Evolutionary conservation across 2,888 invertebrate species (phyloP).

Genomic region (Nasonovia ribisnigri): DNA sequence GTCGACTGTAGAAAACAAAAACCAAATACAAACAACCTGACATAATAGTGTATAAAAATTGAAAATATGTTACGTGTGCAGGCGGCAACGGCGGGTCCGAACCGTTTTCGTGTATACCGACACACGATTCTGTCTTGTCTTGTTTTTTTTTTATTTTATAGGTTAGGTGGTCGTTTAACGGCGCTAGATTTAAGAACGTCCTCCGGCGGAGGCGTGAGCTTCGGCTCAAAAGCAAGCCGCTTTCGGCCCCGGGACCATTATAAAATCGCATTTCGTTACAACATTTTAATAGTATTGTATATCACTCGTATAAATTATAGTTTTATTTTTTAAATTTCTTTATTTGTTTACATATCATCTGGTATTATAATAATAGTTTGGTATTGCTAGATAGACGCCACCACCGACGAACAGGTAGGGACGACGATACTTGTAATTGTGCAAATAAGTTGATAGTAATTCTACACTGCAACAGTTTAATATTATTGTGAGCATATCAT

Average conservation of each 20-base stretch:
- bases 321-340: neutral
- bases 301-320: neutral
- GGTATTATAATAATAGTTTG: neutral
- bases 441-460: no score
- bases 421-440: neutral
- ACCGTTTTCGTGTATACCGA: neutral
- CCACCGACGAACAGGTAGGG: neutral
- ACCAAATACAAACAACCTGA: neutral
- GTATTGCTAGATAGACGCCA: neutral
- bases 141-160: neutral
- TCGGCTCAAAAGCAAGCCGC: slow-evolving; percentile 48
- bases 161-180: neutral
- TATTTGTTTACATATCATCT: neutral
- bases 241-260: neutral
- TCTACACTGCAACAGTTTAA: no score
- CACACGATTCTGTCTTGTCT: slow-evolving; percentile 15
- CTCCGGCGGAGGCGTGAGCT: slow-evolving; percentile 47
- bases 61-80: neutral
- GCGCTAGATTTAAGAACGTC: slow-evolving; percentile 52
- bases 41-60: neutral
- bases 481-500: neutral
- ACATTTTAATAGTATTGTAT: neutral
- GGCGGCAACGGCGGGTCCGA: neutral
- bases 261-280: neutral
- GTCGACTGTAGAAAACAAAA: neutral